phyloP scores from a whole-genome alignment of 2,113 vertebrate species.

The Nibea coibor region DNA sequence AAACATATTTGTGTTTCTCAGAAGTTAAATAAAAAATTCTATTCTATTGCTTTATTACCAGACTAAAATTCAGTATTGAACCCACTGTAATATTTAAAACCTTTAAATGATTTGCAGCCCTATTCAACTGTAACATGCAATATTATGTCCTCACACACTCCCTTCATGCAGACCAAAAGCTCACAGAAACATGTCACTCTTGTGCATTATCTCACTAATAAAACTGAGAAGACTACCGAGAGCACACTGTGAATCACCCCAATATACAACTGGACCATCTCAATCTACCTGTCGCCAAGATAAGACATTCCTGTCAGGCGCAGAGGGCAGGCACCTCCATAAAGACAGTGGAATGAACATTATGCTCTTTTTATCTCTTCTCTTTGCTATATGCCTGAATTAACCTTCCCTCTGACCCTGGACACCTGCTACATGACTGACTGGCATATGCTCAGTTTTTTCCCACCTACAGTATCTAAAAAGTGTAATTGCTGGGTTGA shows the following conservation, averaged over 20 bases:
- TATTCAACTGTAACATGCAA: background rate
- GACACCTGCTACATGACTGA: slow-evolving; percentile 14
- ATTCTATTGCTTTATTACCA: too few species aligned
- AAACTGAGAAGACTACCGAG: background rate
- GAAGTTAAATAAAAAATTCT: too few species aligned
- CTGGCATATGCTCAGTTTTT: background rate
- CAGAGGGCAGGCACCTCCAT: slow-evolving; percentile 15
- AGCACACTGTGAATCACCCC: slow-evolving; percentile 12
- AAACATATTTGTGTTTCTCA: background rate
- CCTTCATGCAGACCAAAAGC: background rate
- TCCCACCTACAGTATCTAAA: slow-evolving; percentile 11
- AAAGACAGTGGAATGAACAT: slow-evolving; percentile 45
- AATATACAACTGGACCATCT: slow-evolving; percentile 39
- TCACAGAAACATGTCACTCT: background rate
- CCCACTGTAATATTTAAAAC: background rate
- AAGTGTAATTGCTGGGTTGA: background rate
- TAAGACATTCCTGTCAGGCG: slow-evolving; percentile 44
- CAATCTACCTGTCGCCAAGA: slow-evolving; percentile 52
- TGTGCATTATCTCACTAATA: slow-evolving; percentile 10
- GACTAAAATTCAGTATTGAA: too few species aligned
- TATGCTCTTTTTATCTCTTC: slow-evolving; percentile 31
- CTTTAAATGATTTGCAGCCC: background rate
- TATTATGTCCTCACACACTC: background rate
- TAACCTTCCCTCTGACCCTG: slow-evolving; percentile 48
- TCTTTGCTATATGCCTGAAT: slow-evolving; percentile 37